Conservation (phyloP, 1,140 invertebrate species). For the Geopemphigus sp. region DNA sequence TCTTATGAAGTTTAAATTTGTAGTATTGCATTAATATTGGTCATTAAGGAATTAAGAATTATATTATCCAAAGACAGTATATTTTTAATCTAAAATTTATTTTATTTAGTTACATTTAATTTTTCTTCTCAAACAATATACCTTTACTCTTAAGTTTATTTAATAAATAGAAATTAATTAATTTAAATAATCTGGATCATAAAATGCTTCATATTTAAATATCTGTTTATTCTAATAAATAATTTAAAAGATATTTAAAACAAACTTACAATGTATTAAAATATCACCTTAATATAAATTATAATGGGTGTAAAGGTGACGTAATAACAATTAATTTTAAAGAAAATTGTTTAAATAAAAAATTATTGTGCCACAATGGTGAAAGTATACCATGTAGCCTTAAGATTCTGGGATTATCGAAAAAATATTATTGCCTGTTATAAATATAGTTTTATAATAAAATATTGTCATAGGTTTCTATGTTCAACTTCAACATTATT, state of each 20-base stretch:
- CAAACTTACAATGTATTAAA: background rate
- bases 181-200: background rate
- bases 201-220: background rate
- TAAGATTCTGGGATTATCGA: conserved; percentile 41
- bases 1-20: background rate
- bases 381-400: conserved; percentile 47
- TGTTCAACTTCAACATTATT: background rate
- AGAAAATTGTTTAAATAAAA: background rate
- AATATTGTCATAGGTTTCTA: background rate
- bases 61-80: background rate
- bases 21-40: background rate
- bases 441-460: conserved; percentile 49
- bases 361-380: conserved; percentile 44
- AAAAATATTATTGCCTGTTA: conserved; percentile 22
- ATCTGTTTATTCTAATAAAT: background rate
- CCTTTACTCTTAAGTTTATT: background rate
- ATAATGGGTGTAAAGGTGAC: conserved; percentile 14
- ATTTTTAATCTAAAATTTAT: background rate
- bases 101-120: background rate
- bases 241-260: background rate
- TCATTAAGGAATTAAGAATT: background rate
- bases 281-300: background rate
- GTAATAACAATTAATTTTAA: conserved; percentile 21
- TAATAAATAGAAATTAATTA: background rate
- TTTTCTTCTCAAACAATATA: background rate